Evolutionary conservation across 2,797 vertebrate genomes (phyloP), one percentile per base, ranked within the genome.

Genomic region (Sternarchorhynchus goeldii): DNA sequence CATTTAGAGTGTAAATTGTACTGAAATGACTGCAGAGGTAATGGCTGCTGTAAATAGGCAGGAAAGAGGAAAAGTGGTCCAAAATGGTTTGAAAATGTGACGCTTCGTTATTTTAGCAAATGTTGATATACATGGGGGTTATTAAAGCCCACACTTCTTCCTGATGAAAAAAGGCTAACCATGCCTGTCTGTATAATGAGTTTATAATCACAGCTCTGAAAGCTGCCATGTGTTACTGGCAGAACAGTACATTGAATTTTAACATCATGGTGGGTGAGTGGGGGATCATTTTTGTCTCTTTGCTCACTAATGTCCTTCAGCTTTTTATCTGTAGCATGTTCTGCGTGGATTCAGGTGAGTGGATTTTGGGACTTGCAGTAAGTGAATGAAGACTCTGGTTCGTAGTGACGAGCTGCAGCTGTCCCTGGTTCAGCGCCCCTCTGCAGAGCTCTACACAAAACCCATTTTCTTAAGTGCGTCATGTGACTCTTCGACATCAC

Each of bases 1-100:
- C 78, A 86, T 83, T 87, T 80, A 77, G 78, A 86, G 78, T 76
- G 60, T 66, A 85, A 84, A 87, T 85, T 81, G 83, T 82, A 50
- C 72, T 60, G 63, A 83, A 85, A 85, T 83, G 79, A 85, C 74
- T 76, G 78, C 45, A 81, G 76, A 82, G 76, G 79, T 86, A 87
- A 87, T 87, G 83, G 86, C 45, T 73, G 66, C 73, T 63, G 80
- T 81, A 83, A 86, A 83, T 85, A 82, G 82, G 65, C 64, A 66
- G 71, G 80, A 78, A 80, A 76, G 57, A 64, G 80, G 78, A 67
- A 76, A 81, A 77, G 84, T 69, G 76, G 55, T 70, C 74, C 36
- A 20, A 86, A 84, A 82, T 81, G 82, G 75, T 79, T 58, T 75
- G 78, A 67, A 82, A 82, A 78, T 82, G 71, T 68, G 67, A 77